Conservation (phyloP, 1,140 invertebrate species). For the Brachionus rotundiformis region DNA sequence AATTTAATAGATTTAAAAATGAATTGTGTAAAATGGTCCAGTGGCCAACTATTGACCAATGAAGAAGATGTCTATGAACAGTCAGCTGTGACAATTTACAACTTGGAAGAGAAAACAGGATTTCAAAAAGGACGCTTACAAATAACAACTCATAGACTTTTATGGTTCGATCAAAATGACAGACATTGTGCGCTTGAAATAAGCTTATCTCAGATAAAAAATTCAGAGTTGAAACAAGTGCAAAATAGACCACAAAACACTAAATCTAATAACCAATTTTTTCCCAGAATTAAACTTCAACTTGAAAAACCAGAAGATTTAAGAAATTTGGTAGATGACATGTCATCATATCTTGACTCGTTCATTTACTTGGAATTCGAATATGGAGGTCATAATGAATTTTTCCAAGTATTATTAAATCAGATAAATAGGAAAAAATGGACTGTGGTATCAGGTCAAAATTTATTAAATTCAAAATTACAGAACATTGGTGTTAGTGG, state of each 20-base stretch:
- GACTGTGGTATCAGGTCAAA: background rate
- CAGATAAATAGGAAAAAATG: conserved; percentile 32
- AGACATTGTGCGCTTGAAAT: conserved; percentile 1
- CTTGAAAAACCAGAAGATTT: conserved; percentile 17
- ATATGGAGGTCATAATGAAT: conserved; percentile 51
- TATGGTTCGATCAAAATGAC: conserved; percentile 39
- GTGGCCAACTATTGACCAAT: background rate
- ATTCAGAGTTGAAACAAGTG: conserved; percentile 30
- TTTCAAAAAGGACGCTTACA: conserved; percentile 29
- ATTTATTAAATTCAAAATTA: background rate
- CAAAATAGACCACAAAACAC: conserved; percentile 1
- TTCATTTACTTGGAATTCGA: conserved; percentile 34
- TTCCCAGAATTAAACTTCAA: background rate
- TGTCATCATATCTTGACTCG: background rate
- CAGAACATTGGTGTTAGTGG: conserved; percentile 34
- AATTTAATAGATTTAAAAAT: too few species aligned
- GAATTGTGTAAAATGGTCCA: conserved; percentile 40
- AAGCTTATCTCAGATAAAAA: background rate
- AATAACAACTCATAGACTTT: conserved; percentile 31
- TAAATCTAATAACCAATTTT: background rate
- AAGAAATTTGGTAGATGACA: background rate
- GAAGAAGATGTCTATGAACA: conserved; percentile 24
- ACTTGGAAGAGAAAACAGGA: conserved; percentile 32
- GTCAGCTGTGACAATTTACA: background rate
- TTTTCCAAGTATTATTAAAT: conserved; percentile 10